phyloP scores from a whole-genome alignment of 2,113 vertebrate species.

The Asarcornis scutulata region DNA sequence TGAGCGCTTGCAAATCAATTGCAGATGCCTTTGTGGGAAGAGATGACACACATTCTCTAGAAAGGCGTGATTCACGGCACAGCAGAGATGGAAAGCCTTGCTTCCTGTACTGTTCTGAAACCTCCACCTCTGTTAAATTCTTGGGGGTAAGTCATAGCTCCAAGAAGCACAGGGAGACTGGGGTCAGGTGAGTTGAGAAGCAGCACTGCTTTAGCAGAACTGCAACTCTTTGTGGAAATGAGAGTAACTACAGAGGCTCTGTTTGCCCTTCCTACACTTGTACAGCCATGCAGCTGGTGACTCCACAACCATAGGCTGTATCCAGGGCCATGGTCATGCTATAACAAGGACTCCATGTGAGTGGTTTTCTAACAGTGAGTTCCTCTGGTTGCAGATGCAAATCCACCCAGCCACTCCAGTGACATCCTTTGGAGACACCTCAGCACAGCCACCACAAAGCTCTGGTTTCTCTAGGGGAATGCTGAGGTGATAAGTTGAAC shows the following conservation, averaged over 20 bases:
- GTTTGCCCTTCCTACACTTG: not conserved
- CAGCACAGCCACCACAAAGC: not conserved
- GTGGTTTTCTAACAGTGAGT: not conserved
- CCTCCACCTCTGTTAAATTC: not conserved
- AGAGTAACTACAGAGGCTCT: not conserved
- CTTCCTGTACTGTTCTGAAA: not conserved
- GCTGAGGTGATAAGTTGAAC: not conserved
- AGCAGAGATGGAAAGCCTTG: not conserved
- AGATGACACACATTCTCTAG: not conserved
- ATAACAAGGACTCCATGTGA: not conserved
- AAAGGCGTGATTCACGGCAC: not conserved
- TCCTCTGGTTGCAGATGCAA: not conserved
- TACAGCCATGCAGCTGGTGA: not conserved
- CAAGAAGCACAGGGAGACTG: not conserved
- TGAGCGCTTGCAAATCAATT: not conserved
- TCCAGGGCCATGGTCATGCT: not conserved
- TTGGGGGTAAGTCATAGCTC: not conserved
- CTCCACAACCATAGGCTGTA: not conserved
- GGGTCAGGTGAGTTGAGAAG: not conserved
- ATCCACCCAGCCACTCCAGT: not conserved
- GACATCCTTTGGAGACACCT: not conserved
- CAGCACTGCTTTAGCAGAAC: not conserved
- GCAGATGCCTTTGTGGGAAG: not conserved
- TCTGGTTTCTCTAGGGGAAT: not conserved
- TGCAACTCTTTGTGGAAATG: not conserved